Percentiles rank a stretch among this genome's conserved stretches.
phyloP scores from a whole-genome alignment of 2,797 vertebrate species.

The Propithecus deckenii region DNA sequence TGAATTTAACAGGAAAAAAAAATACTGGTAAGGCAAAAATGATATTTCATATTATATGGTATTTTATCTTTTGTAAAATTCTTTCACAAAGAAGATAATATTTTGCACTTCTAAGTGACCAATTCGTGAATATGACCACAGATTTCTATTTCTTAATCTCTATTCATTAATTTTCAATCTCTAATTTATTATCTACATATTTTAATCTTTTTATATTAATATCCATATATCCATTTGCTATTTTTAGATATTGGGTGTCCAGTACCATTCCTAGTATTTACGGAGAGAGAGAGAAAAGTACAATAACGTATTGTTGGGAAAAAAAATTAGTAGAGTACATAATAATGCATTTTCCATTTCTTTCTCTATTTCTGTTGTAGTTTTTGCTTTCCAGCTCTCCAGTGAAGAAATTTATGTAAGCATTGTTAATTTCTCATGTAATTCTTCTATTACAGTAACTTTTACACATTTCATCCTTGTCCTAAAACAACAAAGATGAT shows the following conservation, averaged over 20 bases:
- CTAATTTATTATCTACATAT: not conserved
- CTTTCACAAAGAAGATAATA: not conserved
- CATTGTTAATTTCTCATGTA: not conserved
- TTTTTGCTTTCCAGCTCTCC: not conserved
- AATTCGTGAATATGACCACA: not conserved
- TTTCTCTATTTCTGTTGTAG: not conserved
- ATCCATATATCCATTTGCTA: not conserved
- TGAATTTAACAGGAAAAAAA: not conserved
- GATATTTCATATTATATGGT: not conserved
- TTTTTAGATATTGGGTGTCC: not conserved
- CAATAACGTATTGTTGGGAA: not conserved
- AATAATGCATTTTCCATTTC: not conserved
- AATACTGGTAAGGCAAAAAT: not conserved
- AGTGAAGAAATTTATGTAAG: not conserved
- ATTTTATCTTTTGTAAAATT: slow-evolving; percentile 25
- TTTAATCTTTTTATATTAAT: not conserved
- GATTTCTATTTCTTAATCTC: not conserved
- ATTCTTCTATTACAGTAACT: not conserved
- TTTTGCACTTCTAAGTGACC: not conserved
- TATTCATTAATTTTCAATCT: not conserved
- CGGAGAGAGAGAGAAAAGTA: not conserved
- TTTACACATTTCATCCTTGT: not conserved
- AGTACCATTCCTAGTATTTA: not conserved
- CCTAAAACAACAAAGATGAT: not conserved
- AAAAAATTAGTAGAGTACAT: not conserved